These are phyloP conservation scores for Drosophila rufa DNA, from an alignment of 1,140 invertebrate genomes.

Conservation along the genomic window DNA sequence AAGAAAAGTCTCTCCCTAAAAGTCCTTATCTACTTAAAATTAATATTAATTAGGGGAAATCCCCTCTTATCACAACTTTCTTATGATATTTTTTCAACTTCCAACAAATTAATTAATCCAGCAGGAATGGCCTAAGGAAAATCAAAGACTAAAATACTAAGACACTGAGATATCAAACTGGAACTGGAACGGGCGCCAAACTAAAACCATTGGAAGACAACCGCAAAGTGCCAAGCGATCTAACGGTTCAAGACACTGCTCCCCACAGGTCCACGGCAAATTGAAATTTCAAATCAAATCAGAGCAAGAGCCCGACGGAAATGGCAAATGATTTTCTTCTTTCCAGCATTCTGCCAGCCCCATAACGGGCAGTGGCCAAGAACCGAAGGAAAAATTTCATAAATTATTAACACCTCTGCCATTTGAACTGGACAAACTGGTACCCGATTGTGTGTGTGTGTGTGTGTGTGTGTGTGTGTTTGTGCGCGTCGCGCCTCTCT, in stretches of 20 bases:
- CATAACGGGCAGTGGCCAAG: slow-evolving; percentile 37
- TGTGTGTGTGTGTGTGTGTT: background rate
- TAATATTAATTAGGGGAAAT: background rate
- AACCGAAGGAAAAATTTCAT: slow-evolving; percentile 59
- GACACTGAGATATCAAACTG: slow-evolving; percentile 10
- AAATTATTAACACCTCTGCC: slow-evolving; percentile 84
- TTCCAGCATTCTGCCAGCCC: slow-evolving; percentile 36
- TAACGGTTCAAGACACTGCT: slow-evolving; percentile 68
- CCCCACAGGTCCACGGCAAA: slow-evolving; percentile 58
- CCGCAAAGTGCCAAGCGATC: slow-evolving; percentile 45
- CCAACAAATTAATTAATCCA: slow-evolving; percentile 52
- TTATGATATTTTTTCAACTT: background rate
- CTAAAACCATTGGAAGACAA: slow-evolving; percentile 39
- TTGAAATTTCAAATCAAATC: slow-evolving; percentile 75
- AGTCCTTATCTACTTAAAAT: background rate
- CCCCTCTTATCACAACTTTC: background rate
- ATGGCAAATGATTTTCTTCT: slow-evolving; percentile 54
- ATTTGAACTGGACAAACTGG: slow-evolving; percentile 83
- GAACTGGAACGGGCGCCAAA: slow-evolving; percentile 20
- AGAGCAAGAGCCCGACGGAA: slow-evolving; percentile 59
- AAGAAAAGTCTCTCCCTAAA: too few relatives aligned
- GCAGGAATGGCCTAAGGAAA: slow-evolving; percentile 9
- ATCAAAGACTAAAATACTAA: slow-evolving; percentile 21
- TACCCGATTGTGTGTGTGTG: slow-evolving; percentile 18
- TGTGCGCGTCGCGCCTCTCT: slow-evolving; percentile 42